These are phyloP conservation scores for Centruroides vittatus DNA, from an alignment of 1,140 invertebrate species.

Conservation along the genomic window DNA sequence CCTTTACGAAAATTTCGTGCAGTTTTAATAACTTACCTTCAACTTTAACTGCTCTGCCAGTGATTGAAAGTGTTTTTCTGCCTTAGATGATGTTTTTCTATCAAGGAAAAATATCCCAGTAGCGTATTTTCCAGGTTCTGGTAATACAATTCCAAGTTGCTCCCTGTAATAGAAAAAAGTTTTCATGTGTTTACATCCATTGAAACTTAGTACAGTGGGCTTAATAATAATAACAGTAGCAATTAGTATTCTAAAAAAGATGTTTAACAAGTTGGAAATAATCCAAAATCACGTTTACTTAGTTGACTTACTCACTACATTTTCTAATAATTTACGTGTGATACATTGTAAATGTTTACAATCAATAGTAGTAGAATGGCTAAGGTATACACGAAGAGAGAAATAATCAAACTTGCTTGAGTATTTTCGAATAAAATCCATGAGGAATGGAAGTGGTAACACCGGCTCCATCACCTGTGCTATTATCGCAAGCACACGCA, in stretches of 20 bases:
- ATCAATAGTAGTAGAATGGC: no score
- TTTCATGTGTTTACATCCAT: background rate
- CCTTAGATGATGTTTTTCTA: slow-evolving; percentile 58
- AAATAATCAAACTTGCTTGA: slow-evolving; percentile 41
- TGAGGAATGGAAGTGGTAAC: slow-evolving; percentile 93
- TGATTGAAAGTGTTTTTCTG: slow-evolving; percentile 62
- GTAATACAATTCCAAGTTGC: slow-evolving; percentile 60
- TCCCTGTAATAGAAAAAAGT: slow-evolving; percentile 43
- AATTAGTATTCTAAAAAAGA: no score
- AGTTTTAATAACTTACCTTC: no score
- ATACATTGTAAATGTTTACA: no score
- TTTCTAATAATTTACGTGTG: no score
- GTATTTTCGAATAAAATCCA: slow-evolving; percentile 66
- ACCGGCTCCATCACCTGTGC: slow-evolving; percentile 96
- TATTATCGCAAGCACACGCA: slow-evolving; percentile 95
- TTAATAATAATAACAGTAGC: no score
- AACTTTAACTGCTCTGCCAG: slow-evolving; percentile 54
- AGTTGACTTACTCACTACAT: no score
- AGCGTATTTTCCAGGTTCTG: slow-evolving; percentile 75
- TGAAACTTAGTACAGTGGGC: no score
- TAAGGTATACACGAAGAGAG: no score
- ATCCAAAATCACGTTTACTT: no score
- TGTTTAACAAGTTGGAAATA: no score
- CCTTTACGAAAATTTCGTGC: no score
- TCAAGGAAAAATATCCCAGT: slow-evolving; percentile 93